Evolutionary conservation across 2,797 vertebrate genomes (phyloP).

Genomic region (Pitangus sulphuratus): DNA sequence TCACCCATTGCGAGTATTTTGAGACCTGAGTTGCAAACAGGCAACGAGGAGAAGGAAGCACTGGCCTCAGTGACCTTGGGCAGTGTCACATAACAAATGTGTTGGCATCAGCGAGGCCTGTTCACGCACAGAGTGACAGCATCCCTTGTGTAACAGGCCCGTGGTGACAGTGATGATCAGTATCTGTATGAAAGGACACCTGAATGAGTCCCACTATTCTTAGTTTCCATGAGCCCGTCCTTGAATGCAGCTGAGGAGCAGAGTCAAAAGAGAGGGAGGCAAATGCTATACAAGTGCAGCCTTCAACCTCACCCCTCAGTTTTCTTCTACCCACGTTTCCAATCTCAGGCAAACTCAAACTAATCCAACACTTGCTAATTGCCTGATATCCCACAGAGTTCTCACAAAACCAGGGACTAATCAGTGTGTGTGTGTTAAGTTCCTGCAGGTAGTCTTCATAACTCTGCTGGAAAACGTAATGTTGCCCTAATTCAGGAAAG

Average conservation of each 20-base stretch:
- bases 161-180: neutral
- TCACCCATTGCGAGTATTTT: neutral
- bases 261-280: neutral
- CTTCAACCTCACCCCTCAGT: neutral
- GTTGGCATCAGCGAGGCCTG: neutral
- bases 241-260: neutral
- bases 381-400: neutral
- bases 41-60: neutral
- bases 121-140: neutral
- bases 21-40: neutral
- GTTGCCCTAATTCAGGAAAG: neutral
- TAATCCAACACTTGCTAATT: neutral
- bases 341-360: neutral
- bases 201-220: neutral
- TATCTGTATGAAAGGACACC: neutral
- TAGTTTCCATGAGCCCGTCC: neutral
- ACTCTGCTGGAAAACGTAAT: neutral
- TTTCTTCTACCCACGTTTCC: neutral
- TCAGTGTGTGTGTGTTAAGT: fast-evolving
- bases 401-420: neutral
- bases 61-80: fast-evolving
- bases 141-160: neutral
- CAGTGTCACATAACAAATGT: neutral
- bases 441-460: neutral
- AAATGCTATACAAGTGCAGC: neutral